These are phyloP conservation scores for Melanotaenia parkinsoni DNA, from an alignment of 2,797 vertebrate species.

Conservation along the genomic window DNA sequence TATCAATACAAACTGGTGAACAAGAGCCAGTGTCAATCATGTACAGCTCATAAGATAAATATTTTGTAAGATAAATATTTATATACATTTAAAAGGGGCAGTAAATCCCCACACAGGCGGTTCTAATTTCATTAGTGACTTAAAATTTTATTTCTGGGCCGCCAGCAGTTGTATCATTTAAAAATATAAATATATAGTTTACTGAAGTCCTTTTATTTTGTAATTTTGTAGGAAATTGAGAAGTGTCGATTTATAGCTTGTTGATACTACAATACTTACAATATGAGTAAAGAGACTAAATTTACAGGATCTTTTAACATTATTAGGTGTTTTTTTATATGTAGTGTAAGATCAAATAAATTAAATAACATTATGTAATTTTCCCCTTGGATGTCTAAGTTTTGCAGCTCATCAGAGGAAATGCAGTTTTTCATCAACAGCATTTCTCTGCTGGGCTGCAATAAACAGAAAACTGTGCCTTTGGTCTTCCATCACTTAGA, in stretches of 20 bases:
- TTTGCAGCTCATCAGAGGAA: neutral
- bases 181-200: neutral
- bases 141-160: neutral
- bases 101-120: neutral
- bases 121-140: neutral
- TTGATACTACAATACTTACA: too few relatives aligned
- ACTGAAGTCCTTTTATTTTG: too few relatives aligned
- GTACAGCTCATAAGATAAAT: neutral
- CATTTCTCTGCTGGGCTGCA: neutral
- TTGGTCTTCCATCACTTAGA: neutral
- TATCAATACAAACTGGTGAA: neutral
- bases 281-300: neutral
- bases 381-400: neutral
- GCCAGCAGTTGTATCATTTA: neutral
- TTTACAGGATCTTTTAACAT: too few relatives aligned
- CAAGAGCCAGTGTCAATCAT: slow-evolving; percentile 11
- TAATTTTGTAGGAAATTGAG: too few relatives aligned
- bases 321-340: neutral
- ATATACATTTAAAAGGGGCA: neutral
- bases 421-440: neutral
- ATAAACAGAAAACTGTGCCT: neutral
- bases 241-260: too few relatives aligned
- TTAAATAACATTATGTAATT: neutral
- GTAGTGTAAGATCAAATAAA: neutral
- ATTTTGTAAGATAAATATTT: slow-evolving; percentile 12